Evolutionary conservation across 2,113 vertebrate genomes (phyloP).

Genomic region (Suricata suricatta): DNA sequence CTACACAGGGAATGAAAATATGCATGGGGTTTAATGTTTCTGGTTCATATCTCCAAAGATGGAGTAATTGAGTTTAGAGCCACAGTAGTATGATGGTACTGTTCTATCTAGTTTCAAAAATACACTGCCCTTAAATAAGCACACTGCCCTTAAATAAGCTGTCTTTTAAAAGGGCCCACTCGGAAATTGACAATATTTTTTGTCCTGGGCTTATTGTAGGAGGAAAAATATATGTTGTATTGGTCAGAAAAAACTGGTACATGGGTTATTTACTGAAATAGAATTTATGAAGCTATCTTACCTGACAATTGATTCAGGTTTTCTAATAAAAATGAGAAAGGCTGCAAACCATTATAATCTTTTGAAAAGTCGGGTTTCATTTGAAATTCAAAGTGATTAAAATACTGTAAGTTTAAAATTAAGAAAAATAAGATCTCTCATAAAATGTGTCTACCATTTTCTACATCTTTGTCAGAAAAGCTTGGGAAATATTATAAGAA

Average conservation of each 20-base stretch:
- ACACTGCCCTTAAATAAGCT: neutral
- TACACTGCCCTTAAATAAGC: neutral
- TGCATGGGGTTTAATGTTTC: neutral
- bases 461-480: neutral
- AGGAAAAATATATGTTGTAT: neutral
- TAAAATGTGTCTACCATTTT: neutral
- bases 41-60: neutral
- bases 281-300: slow-evolving; percentile 2
- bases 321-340: neutral
- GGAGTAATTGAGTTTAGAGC: neutral
- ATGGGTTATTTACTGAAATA: neutral
- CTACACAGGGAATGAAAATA: neutral
- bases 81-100: neutral
- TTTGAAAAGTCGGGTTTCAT: neutral
- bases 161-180: neutral
- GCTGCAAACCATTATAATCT: neutral
- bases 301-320: neutral
- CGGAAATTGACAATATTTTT: neutral
- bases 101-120: neutral
- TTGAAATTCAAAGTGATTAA: slow-evolving; percentile 8
- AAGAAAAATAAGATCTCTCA: neutral
- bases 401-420: neutral
- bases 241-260: neutral
- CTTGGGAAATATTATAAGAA: neutral
- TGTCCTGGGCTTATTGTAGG: neutral